Evolutionary conservation across 2,888 invertebrate genomes (phyloP), one percentile per base, ranked within the genome.

Genomic region (Stictocephala bisonia): DNA sequence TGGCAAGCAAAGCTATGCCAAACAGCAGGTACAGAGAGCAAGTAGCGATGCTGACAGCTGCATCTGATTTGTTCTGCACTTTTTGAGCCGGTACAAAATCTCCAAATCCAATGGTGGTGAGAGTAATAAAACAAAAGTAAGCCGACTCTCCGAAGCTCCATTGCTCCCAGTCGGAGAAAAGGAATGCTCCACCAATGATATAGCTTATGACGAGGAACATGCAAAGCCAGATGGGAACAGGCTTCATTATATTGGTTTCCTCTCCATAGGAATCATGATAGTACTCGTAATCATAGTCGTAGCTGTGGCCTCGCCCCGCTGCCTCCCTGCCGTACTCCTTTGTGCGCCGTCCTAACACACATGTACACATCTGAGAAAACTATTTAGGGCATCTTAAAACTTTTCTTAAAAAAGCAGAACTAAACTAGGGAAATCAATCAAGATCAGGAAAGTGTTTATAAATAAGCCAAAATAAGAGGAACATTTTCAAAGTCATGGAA

Each of bases 51-150:
- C 91, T 90, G 78, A 89, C 84, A 78, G 86, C 84, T 0, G 86
- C 85, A 56, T 85, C 85, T 13, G 84, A 83, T 73, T 77, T 78
- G 24, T 78, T 77, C 60, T 85, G 84, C 3, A 88, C 85, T 27
- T 90, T 89, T 84, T 93, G 93, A 0, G 94, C 94, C 0, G 96
- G 96, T 7, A 96, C 96, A 81, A 94, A 93, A 83, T 96, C 96
- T 0, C 96, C 96, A 80, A 96, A 96, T 15, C 96, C 96, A 74
- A 96, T 96, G 1, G 96, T 96, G 22, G 96, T 96, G 77, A 96
- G 87, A 0, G 96, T 96, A 79, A 96, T 95, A 85, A 96, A 96
- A 84, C 96, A 96, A 85, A 96, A 96, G 84, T 96, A 96, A 1
- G 95, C 94, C 0, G 95, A 92, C 83, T 96, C 95, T 74, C 95